Evolutionary conservation across 2,113 vertebrate genomes (phyloP), one percentile per base, ranked within the genome.

Genomic region (Pluvianellus socialis): DNA sequence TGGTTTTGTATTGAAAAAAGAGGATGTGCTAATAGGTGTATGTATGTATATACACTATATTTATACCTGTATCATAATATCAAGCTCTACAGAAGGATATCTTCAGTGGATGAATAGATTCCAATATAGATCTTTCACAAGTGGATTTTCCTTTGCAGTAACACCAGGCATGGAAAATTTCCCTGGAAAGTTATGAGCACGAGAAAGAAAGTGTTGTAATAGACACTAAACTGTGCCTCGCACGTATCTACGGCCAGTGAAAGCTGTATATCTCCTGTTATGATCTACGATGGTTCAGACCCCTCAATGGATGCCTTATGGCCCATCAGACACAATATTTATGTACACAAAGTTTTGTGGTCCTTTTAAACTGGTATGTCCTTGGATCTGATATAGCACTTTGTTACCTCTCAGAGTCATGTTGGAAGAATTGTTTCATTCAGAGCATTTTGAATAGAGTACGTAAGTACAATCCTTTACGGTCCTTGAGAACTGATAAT

Each of bases 341-440:
- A 87, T 90, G 66, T 63, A 85, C 86, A 55, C 84, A 9, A 35
- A 47, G 28, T 86, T 96, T 65, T 72, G 82, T 63, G 94, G 40
- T 24, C 12, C 35, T 89, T 89, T 90, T 42, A 33, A 79, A n/a
- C 15, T 3, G 7, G 22, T 52, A 27, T 3, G 24, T 62, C 74
- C 90, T 79, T 66, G 74, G 83, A 6, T 56, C 23, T 53, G 55
- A 23, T 42, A 2, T 4, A 85, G 15, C 73, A 30, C 85, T 90
- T 79, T 55, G 38, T 55, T 83, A 72, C 89, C 79, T 45, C 52
- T 75, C 24, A 6, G 53, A 88, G 63, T 5, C 3, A 0, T 1
- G 26, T 2, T 27, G 59, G 59, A 82, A 53, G 76, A 45, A 56
- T 49, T 9, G 14, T 74, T 74, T 16, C 26, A 1, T 12, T n/a